These are phyloP conservation scores for Stegodyphus mimosarum DNA, from an alignment of 1,140 invertebrate genomes.

Conservation along the genomic window DNA sequence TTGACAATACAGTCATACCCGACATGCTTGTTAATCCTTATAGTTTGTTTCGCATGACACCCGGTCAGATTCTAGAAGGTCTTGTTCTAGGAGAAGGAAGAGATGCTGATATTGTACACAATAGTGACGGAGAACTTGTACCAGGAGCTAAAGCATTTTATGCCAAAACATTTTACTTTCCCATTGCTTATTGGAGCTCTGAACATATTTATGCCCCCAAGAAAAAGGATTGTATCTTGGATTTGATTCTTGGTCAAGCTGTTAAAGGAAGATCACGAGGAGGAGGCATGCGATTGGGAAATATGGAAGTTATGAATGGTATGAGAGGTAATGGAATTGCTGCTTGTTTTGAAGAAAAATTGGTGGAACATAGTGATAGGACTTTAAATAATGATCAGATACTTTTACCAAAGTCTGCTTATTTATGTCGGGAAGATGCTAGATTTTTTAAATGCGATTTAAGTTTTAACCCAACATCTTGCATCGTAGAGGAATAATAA, in stretches of 20 bases:
- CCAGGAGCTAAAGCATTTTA: neutral
- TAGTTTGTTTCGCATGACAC: conserved; percentile 24
- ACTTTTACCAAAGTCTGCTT: neutral
- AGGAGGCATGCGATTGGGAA: conserved; percentile 26
- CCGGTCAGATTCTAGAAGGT: conserved; percentile 27
- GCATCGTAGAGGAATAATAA: too few species aligned
- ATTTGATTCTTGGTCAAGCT: neutral
- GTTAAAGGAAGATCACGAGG: conserved; percentile 14
- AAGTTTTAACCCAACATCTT: neutral
- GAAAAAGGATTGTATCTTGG: neutral
- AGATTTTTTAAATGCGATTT: conserved; percentile 21
- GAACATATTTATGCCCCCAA: conserved; percentile 28
- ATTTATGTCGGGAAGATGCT: conserved; percentile 7
- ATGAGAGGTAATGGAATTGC: conserved; percentile 23
- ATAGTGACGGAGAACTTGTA: neutral
- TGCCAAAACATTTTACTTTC: conserved; percentile 11
- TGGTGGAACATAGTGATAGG: conserved; percentile 19
- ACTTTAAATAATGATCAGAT: neutral
- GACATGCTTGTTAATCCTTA: conserved; percentile 27
- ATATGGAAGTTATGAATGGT: conserved; percentile 23
- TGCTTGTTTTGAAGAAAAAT: conserved; percentile 9
- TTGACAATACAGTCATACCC: neutral
- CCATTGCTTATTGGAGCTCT: conserved; percentile 5
- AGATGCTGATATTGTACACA: neutral
- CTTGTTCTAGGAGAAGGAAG: neutral